phyloP scores from a whole-genome alignment of 2,888 invertebrate species.

The Drosophila robusta region DNA sequence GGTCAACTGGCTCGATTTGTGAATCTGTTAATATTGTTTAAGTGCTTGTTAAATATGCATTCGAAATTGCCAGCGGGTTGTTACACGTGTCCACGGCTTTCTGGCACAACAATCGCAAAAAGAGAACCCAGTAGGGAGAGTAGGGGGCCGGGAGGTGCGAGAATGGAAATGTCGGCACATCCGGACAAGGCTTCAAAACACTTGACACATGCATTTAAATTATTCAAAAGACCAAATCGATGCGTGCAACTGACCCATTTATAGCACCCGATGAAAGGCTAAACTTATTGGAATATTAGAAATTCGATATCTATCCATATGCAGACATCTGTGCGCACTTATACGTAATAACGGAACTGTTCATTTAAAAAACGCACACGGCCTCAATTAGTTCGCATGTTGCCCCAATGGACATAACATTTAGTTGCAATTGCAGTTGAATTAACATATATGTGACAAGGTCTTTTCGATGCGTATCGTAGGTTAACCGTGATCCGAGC shows the following conservation, averaged over 20 bases:
- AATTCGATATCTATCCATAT: not conserved
- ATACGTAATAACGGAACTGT: not conserved
- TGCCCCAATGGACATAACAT: not conserved
- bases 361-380: not conserved
- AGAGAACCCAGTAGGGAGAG: too few relatives aligned
- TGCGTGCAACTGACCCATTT: conserved; percentile 1
- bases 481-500: not conserved
- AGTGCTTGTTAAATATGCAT: not conserved
- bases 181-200: not conserved
- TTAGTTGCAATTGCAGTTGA: not conserved
- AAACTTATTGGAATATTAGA: not conserved
- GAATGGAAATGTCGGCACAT: not conserved
- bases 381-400: conserved; percentile 27
- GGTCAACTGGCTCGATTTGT: not conserved
- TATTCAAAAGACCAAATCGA: conserved; percentile 10
- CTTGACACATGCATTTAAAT: conserved; percentile 1
- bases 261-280: not conserved
- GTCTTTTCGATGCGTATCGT: conserved; percentile 7
- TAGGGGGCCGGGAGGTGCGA: too few relatives aligned
- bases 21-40: not conserved
- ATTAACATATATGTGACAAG: not conserved
- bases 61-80: not conserved
- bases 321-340: too few relatives aligned
- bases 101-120: not conserved
- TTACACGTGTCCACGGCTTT: not conserved